A percentile compares a stretch with the other conserved stretches of the same genome.
Conservation (phyloP, 2,797 vertebrate species). For the Tokudaia tokunoshimensis region DNA sequence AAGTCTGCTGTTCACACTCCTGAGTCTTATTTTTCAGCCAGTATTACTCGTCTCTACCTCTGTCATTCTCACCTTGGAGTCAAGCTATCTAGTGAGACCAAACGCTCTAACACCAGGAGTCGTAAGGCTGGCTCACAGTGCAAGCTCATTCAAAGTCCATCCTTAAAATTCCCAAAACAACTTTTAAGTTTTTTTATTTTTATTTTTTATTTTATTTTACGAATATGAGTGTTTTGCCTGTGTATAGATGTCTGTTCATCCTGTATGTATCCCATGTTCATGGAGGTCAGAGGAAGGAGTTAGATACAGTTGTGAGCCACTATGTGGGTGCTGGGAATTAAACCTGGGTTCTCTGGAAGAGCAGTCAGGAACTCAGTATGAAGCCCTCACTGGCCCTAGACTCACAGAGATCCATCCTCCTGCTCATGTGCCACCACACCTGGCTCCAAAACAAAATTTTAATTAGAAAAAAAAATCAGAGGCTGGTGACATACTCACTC, state of each 20-base stretch:
- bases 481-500: neutral
- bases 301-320: neutral
- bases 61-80: neutral
- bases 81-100: neutral
- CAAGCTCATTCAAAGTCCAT: neutral
- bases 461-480: neutral
- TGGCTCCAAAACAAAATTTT: neutral
- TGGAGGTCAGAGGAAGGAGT: neutral
- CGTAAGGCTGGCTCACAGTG: neutral
- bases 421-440: no score
- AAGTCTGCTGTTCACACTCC: slow-evolving; percentile 25
- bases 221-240: neutral
- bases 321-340: neutral
- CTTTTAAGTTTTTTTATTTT: neutral
- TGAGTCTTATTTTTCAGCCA: slow-evolving; percentile 1
- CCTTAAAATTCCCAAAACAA: neutral
- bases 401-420: neutral
- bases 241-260: neutral
- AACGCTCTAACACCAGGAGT: neutral
- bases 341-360: neutral
- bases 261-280: neutral
- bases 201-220: neutral
- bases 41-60: neutral
- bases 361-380: neutral
- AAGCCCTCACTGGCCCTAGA: neutral